These are phyloP conservation scores for Sialis lutaria DNA, from an alignment of 2,888 invertebrate species.

Conservation along the genomic window DNA sequence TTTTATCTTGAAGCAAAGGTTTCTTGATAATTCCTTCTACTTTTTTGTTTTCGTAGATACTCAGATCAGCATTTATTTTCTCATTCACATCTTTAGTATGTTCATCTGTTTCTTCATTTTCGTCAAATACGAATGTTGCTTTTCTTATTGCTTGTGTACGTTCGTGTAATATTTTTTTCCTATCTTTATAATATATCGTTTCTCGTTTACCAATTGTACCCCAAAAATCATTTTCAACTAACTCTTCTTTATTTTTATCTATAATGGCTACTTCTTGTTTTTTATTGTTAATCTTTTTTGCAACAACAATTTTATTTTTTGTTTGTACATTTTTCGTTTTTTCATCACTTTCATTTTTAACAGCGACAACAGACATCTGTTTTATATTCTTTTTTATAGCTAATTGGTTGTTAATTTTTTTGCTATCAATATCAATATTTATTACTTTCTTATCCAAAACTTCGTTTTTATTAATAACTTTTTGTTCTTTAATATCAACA, in stretches of 20 bases:
- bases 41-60: background rate
- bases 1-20: background rate
- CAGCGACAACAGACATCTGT: background rate
- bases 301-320: background rate
- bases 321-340: background rate
- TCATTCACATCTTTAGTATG: conserved; percentile 8
- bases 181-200: conserved; percentile 39
- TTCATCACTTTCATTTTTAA: background rate
- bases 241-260: conserved; percentile 9
- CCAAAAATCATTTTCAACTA: conserved; percentile 42
- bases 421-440: background rate
- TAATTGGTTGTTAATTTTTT: background rate
- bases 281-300: conserved; percentile 16
- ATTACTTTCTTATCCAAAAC: too few species aligned
- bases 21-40: conserved; percentile 10
- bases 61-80: conserved; percentile 6
- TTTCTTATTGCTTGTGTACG: conserved; percentile 23
- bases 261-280: conserved; percentile 14
- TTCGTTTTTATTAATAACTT: too few species aligned
- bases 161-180: conserved; percentile 32
- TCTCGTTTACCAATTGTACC: conserved; percentile 44
- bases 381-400: background rate
- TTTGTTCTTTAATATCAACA: conserved; percentile 19
- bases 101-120: background rate
- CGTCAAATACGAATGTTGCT: conserved; percentile 10